Percentiles rank a stretch among this genome's conserved stretches.
These are phyloP conservation scores for Lepus americanus DNA, from an alignment of 2,113 vertebrate species.

Conservation along the genomic window DNA sequence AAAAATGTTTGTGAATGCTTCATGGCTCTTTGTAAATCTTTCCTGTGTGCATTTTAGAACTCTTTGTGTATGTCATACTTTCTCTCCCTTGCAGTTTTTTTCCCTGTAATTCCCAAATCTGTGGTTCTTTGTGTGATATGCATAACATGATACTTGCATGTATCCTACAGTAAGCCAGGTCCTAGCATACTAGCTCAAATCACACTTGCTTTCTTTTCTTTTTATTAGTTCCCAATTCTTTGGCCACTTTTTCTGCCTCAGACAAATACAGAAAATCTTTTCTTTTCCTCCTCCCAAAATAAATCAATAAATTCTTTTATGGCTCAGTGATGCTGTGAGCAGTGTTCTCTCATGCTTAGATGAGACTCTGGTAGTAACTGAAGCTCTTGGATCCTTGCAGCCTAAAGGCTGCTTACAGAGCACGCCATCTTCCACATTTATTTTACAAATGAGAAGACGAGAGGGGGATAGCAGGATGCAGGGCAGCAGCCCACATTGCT, in stretches of 20 bases:
- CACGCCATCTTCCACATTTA: background rate
- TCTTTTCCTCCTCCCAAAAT: background rate
- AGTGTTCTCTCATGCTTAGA: background rate
- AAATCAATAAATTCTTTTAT: background rate
- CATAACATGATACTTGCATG: fast-evolving
- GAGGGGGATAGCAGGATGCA: background rate
- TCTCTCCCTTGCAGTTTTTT: background rate
- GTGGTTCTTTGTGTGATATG: fast-evolving
- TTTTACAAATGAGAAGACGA: background rate
- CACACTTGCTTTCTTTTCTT: background rate
- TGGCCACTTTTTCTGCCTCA: background rate
- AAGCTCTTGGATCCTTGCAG: background rate
- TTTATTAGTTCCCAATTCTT: background rate
- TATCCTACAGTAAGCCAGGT: background rate
- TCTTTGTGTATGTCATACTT: background rate
- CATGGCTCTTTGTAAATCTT: background rate
- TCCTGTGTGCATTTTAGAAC: background rate
- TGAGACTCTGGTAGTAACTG: background rate
- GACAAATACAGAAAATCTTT: background rate
- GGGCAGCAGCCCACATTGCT: background rate
- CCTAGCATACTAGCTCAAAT: background rate
- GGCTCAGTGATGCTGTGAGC: background rate
- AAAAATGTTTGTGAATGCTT: background rate
- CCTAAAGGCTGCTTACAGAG: background rate
- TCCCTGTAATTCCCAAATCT: background rate